Conservation (phyloP, 2,113 vertebrate genomes). For the Hydrochoerus hydrochaeris region DNA sequence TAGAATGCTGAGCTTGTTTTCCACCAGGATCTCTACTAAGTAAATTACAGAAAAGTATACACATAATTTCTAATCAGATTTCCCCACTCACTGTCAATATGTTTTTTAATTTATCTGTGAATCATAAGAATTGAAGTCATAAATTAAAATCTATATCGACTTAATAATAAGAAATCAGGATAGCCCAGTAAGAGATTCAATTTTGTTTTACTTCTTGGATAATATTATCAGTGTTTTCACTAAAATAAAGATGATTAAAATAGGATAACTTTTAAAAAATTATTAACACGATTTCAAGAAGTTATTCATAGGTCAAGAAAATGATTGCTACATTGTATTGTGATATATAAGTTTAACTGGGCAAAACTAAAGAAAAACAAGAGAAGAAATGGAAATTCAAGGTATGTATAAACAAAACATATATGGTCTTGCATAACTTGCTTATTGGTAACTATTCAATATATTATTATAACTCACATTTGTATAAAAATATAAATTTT, state of each 20-base stretch:
- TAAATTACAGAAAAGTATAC: neutral
- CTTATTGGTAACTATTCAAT: neutral
- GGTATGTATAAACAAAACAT: neutral
- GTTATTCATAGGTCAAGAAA: neutral
- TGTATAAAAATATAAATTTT: neutral
- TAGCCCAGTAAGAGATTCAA: neutral
- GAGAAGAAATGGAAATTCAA: neutral
- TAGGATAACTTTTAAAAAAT: neutral
- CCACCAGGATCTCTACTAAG: neutral
- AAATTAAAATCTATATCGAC: neutral
- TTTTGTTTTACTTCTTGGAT: neutral
- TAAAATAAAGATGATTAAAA: neutral
- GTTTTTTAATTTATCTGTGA: neutral
- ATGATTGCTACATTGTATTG: neutral
- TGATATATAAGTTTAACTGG: neutral
- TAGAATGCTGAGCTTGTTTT: neutral
- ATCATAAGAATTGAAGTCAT: neutral
- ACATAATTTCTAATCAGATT: neutral
- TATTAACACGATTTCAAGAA: neutral
- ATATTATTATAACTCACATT: neutral
- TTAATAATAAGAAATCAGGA: neutral
- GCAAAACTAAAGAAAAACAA: neutral
- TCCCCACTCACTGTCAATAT: neutral
- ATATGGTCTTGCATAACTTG: neutral
- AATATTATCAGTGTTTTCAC: neutral